phyloP scores from a whole-genome alignment of 2,888 invertebrate species.

The Xylocampa areola region DNA sequence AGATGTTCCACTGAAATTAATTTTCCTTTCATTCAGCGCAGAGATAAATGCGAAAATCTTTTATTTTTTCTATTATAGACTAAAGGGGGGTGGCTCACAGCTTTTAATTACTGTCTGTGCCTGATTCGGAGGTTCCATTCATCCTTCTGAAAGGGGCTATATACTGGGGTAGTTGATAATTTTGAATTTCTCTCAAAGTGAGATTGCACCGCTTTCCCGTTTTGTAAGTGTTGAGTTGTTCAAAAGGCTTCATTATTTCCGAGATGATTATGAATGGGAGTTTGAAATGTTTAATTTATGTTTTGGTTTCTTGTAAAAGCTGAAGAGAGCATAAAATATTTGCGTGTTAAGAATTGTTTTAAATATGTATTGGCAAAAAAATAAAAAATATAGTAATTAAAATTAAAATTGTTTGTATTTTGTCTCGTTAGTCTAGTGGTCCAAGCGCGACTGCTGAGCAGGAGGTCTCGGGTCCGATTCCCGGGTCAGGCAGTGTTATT shows the following conservation, averaged over 20 bases:
- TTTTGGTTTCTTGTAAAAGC: too few species aligned
- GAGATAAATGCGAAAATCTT: constrained; percentile 31
- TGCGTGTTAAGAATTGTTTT: too few species aligned
- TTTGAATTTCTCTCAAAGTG: constrained; percentile 13
- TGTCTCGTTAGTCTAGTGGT: too few species aligned
- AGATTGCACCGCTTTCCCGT: constrained; percentile 26
- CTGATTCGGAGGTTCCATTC: constrained; percentile 44
- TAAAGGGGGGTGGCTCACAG: constrained; percentile 27
- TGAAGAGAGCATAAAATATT: too few species aligned
- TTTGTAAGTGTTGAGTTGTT: constrained; percentile 13
- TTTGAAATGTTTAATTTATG: too few species aligned
- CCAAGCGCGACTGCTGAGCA: too few species aligned
- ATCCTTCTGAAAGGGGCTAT: constrained; percentile 10
- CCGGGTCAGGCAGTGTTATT: too few species aligned
- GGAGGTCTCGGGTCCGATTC: too few species aligned
- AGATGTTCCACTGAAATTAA: constrained; percentile 34
- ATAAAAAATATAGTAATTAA: too few species aligned
- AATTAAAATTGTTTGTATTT: too few species aligned
- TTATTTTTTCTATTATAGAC: constrained; percentile 44
- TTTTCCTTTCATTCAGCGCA: constrained; percentile 23
- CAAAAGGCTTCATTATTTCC: constrained; percentile 25
- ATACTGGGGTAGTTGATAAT: constrained; percentile 20
- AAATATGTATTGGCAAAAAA: too few species aligned
- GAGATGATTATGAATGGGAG: not conserved
- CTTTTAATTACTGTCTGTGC: constrained; percentile 36